These are phyloP conservation scores for Clistopyga incitator DNA, from an alignment of 2,888 invertebrate species.

Conservation along the genomic window DNA sequence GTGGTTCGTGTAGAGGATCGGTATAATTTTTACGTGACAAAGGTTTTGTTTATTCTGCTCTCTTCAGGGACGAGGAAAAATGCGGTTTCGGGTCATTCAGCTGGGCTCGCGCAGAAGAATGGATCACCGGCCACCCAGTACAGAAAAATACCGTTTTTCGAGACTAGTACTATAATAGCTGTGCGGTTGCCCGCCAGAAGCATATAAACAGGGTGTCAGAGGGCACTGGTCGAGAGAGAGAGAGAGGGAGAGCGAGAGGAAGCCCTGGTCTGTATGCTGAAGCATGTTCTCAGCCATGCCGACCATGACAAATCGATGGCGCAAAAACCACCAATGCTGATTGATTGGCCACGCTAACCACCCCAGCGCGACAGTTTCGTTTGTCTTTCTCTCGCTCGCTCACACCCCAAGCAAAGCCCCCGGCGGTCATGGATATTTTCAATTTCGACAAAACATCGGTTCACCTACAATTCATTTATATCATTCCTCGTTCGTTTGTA, in stretches of 20 bases:
- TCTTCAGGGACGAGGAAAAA: conserved; percentile 41
- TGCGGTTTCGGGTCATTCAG: conserved; percentile 53
- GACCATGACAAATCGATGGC: conserved; percentile 82
- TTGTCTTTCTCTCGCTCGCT: conserved; percentile 34
- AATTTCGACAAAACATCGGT: conserved; percentile 35
- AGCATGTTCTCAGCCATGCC: conserved; percentile 78
- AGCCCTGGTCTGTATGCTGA: conserved; percentile 80
- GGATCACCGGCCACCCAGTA: conserved; percentile 65
- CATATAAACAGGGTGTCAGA: conserved; percentile 63
- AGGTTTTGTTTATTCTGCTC: conserved; percentile 61
- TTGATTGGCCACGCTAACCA: conserved; percentile 82
- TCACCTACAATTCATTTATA: conserved; percentile 36
- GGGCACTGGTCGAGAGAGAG: conserved; percentile 61
- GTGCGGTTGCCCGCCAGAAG: conserved; percentile 52
- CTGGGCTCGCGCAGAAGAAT: conserved; percentile 40
- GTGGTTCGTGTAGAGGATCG: background rate
- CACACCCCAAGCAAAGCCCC: background rate
- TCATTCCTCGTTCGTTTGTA: background rate
- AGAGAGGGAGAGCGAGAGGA: conserved; percentile 56
- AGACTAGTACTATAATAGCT: conserved; percentile 44
- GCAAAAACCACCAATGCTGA: conserved; percentile 83
- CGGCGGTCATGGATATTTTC: conserved; percentile 42
- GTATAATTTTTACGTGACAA: conserved; percentile 44
- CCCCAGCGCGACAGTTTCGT: conserved; percentile 50
- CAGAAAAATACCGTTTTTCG: conserved; percentile 52